Evolutionary conservation across 2,888 invertebrate genomes (phyloP).

Genomic region (Neuroscelio doddi): DNA sequence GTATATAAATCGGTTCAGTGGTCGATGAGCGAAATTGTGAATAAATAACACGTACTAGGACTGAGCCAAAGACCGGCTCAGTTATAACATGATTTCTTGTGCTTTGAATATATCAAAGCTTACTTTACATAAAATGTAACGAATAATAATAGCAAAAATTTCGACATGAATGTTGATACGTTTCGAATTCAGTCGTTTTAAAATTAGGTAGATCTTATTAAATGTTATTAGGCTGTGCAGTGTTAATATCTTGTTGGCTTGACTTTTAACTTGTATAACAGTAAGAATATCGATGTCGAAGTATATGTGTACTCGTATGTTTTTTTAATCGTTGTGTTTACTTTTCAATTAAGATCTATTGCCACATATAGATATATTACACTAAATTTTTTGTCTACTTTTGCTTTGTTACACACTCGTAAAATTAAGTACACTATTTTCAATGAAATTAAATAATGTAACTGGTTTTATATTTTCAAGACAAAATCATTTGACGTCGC

Average conservation of each 20-base stretch:
- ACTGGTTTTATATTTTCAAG: no score
- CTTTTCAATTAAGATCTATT: no score
- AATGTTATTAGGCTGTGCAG: constrained; percentile 16
- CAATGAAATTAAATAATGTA: no score
- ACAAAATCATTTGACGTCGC: background rate
- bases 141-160: constrained; percentile 4
- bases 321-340: no score
- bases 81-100: no score
- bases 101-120: constrained; percentile 5
- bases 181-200: constrained; percentile 10
- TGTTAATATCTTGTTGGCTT: constrained; percentile 20
- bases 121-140: background rate
- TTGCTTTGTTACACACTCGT: no score
- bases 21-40: background rate
- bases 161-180: constrained; percentile 12
- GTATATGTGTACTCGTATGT: no score
- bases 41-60: background rate
- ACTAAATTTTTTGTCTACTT: no score
- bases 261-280: constrained; percentile 20
- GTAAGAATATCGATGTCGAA: background rate
- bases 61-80: no score
- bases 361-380: no score
- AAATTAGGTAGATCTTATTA: constrained; percentile 4
- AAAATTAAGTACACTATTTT: no score
- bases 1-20: no score